phyloP scores from a whole-genome alignment of 2,888 invertebrate genomes.

The Cyclophora punctaria region DNA sequence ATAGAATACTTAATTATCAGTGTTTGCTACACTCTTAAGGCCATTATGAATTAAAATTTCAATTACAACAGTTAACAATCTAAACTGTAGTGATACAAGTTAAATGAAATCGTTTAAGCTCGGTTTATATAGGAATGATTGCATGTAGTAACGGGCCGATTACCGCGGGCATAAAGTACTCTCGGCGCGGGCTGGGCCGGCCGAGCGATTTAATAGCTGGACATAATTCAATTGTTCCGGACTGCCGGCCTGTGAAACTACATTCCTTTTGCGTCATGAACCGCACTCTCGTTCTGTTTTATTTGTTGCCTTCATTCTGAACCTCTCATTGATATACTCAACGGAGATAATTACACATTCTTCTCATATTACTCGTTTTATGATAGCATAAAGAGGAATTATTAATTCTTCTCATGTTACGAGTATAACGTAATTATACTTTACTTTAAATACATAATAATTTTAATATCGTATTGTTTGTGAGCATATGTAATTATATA shows the following conservation, averaged over 20 bases:
- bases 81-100: neutral
- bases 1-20: no score
- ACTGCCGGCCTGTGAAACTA: conserved; percentile 53
- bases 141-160: conserved; percentile 32
- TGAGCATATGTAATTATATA: no score
- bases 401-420: no score
- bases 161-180: conserved; percentile 37
- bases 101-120: conserved; percentile 27
- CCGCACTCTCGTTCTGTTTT: conserved; percentile 22
- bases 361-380: no score
- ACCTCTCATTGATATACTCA: neutral
- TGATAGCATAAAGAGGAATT: no score
- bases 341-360: no score
- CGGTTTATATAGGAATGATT: conserved; percentile 15
- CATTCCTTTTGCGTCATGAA: conserved; percentile 42
- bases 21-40: no score
- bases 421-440: no score
- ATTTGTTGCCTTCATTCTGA: conserved; percentile 14
- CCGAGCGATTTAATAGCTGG: conserved; percentile 51
- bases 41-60: no score
- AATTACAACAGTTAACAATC: no score
- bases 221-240: conserved; percentile 64
- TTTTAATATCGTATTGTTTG: no score
- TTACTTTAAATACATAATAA: no score
- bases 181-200: conserved; percentile 18